These are phyloP conservation scores for Ceratotherium simum DNA, from an alignment of 2,113 vertebrate genomes.

Conservation along the genomic window DNA sequence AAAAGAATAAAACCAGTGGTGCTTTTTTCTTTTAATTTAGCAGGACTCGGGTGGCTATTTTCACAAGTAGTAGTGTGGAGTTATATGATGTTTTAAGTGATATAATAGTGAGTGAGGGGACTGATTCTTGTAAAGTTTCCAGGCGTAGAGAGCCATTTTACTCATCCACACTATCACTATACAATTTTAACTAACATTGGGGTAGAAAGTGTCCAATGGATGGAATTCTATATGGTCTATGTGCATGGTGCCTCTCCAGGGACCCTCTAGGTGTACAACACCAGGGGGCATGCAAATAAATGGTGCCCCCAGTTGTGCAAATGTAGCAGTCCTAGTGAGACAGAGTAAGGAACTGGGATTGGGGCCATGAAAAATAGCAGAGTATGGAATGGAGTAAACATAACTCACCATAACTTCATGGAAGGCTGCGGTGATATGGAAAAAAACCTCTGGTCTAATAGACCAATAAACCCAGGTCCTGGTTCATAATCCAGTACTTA, in stretches of 20 bases:
- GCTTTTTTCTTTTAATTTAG: conserved; percentile 39
- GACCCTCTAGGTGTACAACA: not conserved
- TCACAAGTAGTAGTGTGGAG: not conserved
- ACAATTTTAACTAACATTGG: not conserved
- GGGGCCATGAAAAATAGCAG: not conserved
- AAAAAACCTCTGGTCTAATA: not conserved
- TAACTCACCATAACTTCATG: not conserved
- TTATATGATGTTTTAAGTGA: not conserved
- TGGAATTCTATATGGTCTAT: not conserved
- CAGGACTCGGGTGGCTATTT: not conserved
- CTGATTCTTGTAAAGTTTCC: not conserved
- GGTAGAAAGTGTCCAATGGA: not conserved
- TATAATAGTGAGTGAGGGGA: not conserved
- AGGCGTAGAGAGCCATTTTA: not conserved
- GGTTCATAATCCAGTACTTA: not conserved
- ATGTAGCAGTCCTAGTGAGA: not conserved
- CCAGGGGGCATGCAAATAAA: not conserved
- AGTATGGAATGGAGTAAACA: not conserved
- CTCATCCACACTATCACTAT: not conserved
- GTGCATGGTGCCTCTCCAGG: not conserved
- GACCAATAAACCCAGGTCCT: not conserved
- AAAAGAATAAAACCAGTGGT: not conserved
- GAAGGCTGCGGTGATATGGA: not conserved
- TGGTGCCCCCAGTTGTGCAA: not conserved
- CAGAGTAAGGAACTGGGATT: not conserved